Evolutionary conservation across 2,888 invertebrate species (phyloP), one percentile per base, ranked within the genome.

Genomic region (Campoplex nolae): DNA sequence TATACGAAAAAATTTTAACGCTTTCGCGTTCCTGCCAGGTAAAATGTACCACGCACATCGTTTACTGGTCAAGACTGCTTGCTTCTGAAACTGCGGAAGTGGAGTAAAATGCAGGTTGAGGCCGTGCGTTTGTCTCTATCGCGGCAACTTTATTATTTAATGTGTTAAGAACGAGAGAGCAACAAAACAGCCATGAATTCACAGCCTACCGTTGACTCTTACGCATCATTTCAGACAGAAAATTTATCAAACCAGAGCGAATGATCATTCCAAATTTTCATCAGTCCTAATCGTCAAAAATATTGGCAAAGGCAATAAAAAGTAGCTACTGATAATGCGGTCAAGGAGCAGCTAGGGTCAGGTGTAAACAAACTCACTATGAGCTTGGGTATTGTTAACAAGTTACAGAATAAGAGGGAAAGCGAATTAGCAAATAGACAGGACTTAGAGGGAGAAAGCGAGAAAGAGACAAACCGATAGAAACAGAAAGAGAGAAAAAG

Each of bases 281-380:
- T 93, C 92, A 93, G 92, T 91, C 91, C 91, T 92, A 93, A 32
- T 92, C 92, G 92, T 92, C 1, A 3, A 7, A 13, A 48, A 35
- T 58, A 18, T 32, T 23, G 42, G 16, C 13, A 23, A 0, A 42
- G 16, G 58, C 11, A 0, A 35, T 58, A 42, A 7, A 51, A 35
- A 42, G 45, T 32, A 45, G 23, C 51, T n/a, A 18, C 58, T 11
- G 75, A 13, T 23, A 42, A 58, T 4, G 18, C n/a, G 58, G 75
- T 58, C 75, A 38, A 58, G 28, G 11, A 28, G 42, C 58, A 75
- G 42, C n/a, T 54, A 28, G 16, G 62, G 28, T 62, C 8, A n/a
- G 35, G 9, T 23, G 8, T 16, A 18, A 9, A 18, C 51, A 7
- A 71, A 28, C 13, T 28, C 23, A 13, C 45, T 23, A 28, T 23